phyloP scores from a whole-genome alignment of 2,113 vertebrate genomes.

The Nansenia antarctica region DNA sequence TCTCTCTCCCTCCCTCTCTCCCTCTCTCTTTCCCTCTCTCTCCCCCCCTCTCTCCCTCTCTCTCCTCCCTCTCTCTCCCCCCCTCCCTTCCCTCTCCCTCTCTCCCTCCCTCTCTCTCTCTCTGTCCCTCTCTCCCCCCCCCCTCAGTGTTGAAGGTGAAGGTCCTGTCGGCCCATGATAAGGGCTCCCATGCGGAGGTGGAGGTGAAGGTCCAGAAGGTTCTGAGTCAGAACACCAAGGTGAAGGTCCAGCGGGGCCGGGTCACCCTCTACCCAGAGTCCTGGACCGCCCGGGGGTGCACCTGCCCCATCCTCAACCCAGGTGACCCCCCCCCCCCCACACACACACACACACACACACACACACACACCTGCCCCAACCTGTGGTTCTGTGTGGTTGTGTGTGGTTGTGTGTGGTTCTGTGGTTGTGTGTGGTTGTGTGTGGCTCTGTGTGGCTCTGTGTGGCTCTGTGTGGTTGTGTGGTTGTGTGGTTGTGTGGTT shows the following conservation, averaged over 20 bases:
- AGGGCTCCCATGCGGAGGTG: slow-evolving; percentile 96
- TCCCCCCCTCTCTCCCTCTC: no score
- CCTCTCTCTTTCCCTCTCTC: not conserved
- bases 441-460: no score
- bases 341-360: slow-evolving; percentile 4
- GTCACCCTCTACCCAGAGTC: slow-evolving; percentile 92
- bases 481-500: no score
- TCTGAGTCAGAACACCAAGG: slow-evolving; percentile 84
- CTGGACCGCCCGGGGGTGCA: slow-evolving; percentile 95
- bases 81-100: not conserved
- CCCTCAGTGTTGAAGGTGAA: slow-evolving; percentile 88
- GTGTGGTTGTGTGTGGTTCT: no score
- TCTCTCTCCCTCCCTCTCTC: not conserved
- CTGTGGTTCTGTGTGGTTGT: no score
- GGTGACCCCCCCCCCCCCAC: slow-evolving; percentile 70
- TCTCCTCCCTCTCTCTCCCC: not conserved
- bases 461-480: no score
- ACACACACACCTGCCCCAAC: not conserved
- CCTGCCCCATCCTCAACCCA: slow-evolving; percentile 95
- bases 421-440: no score
- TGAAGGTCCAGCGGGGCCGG: slow-evolving; percentile 85
- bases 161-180: slow-evolving; percentile 95
- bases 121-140: no score
- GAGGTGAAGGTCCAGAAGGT: slow-evolving; percentile 96
- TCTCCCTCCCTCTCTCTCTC: not conserved